phyloP scores from a whole-genome alignment of 2,888 invertebrate species.

The Carterocephalus palaemon region DNA sequence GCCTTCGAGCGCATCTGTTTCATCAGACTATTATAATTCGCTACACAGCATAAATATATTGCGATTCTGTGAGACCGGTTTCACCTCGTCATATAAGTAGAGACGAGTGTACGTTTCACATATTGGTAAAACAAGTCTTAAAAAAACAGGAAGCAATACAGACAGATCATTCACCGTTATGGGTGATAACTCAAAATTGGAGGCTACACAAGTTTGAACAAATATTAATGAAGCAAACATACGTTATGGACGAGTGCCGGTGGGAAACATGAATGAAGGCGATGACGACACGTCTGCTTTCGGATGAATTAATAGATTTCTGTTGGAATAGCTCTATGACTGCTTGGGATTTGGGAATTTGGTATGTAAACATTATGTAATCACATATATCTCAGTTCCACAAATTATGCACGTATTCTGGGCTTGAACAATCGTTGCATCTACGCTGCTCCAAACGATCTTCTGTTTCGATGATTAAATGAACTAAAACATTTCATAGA shows the following conservation, averaged over 20 bases:
- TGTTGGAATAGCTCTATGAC: too few relatives aligned
- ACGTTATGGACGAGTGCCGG: constrained; percentile 4
- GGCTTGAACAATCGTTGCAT: too few relatives aligned
- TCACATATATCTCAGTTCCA: too few relatives aligned
- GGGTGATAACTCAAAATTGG: constrained; percentile 12
- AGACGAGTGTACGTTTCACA: neutral
- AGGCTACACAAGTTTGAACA: constrained; percentile 15
- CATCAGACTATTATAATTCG: constrained; percentile 7
- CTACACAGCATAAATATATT: constrained; percentile 7
- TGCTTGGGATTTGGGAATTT: too few relatives aligned
- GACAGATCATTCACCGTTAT: constrained; percentile 18
- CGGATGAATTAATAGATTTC: too few relatives aligned
- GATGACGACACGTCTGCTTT: too few relatives aligned
- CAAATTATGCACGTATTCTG: too few relatives aligned
- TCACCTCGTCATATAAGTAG: neutral
- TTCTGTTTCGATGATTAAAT: too few relatives aligned
- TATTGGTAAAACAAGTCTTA: constrained; percentile 8
- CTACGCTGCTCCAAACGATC: too few relatives aligned
- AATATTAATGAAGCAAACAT: constrained; percentile 11
- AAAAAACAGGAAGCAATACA: constrained; percentile 16
- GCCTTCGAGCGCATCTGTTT: constrained; percentile 8
- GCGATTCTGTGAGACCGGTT: constrained; percentile 13
- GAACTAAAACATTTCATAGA: too few relatives aligned
- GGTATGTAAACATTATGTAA: too few relatives aligned
- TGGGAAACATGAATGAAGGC: constrained; percentile 13